phyloP scores from a whole-genome alignment of 2,888 invertebrate species.

The Agrypnus murinus region DNA sequence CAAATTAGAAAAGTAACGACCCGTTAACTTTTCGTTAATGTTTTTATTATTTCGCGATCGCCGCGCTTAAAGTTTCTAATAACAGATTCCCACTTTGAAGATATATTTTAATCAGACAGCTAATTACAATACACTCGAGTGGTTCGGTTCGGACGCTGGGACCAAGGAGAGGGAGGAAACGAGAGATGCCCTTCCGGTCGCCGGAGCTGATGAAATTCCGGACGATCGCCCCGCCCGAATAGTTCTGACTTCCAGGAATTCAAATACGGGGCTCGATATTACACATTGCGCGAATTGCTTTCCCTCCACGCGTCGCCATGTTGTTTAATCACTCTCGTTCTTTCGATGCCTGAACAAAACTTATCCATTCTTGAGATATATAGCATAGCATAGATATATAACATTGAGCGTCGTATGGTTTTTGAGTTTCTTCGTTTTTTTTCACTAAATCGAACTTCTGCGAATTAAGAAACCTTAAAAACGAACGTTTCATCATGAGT shows the following conservation, averaged over 20 bases:
- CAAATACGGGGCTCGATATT: slow-evolving; percentile 69
- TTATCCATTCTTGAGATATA: neutral
- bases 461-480: no score
- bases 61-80: slow-evolving; percentile 62
- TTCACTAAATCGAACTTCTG: neutral
- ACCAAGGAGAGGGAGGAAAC: slow-evolving; percentile 71
- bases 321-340: slow-evolving; percentile 42
- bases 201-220: slow-evolving; percentile 75
- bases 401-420: neutral
- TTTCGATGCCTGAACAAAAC: slow-evolving; percentile 10
- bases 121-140: slow-evolving; percentile 69
- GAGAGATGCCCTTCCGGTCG: slow-evolving; percentile 78
- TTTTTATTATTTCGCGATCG: slow-evolving; percentile 42
- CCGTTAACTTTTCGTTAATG: slow-evolving; percentile 37
- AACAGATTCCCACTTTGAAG: slow-evolving; percentile 71
- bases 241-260: slow-evolving; percentile 71
- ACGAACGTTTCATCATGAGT: no score
- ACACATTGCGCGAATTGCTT: slow-evolving; percentile 69
- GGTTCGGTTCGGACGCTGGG: slow-evolving; percentile 56
- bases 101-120: slow-evolving; percentile 70
- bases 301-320: slow-evolving; percentile 34
- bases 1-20: slow-evolving; percentile 33
- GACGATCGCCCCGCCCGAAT: slow-evolving; percentile 69
- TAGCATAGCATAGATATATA: neutral
- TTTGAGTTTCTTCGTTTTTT: neutral